A percentile compares a stretch with the other conserved stretches of the same genome.
Evolutionary conservation across 1,140 invertebrate species (phyloP).

Genomic region (Cataglyphis hispanica): DNA sequence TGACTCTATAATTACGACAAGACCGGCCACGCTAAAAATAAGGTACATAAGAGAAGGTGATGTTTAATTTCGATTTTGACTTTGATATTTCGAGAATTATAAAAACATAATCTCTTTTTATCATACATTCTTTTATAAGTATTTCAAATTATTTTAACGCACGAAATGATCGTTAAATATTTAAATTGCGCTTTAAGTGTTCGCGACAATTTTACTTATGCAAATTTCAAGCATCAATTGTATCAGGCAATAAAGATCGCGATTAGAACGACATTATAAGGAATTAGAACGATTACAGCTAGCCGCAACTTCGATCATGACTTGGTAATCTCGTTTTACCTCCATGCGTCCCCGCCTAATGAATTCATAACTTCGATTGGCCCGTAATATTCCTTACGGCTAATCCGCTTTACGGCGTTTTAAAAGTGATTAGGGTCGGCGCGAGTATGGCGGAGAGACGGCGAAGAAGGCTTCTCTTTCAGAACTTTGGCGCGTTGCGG

Average conservation of each 20-base stretch:
- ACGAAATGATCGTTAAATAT: background rate
- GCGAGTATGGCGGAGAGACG: background rate
- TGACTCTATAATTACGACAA: slow-evolving; percentile 54
- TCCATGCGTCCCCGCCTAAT: slow-evolving; percentile 64
- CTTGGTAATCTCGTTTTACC: slow-evolving; percentile 70
- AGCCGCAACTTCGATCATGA: slow-evolving; percentile 46
- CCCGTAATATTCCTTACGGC: slow-evolving; percentile 70
- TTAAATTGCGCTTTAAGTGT: background rate
- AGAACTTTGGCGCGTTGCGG: slow-evolving; percentile 1
- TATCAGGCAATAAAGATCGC: background rate
- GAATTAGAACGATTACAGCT: slow-evolving; percentile 11
- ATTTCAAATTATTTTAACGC: background rate
- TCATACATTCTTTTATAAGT: background rate
- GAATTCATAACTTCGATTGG: slow-evolving; percentile 79
- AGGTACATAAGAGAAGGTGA: background rate
- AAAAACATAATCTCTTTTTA: background rate
- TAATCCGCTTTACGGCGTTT: slow-evolving; percentile 77
- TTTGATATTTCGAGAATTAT: background rate
- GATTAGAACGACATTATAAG: background rate
- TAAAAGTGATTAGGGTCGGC: slow-evolving; percentile 76
- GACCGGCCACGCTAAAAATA: background rate
- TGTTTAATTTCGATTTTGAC: background rate
- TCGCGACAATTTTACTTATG: background rate
- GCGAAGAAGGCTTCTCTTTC: background rate
- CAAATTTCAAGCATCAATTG: background rate